Evolutionary conservation across 2,888 invertebrate species (phyloP), one percentile per base, ranked within the genome.

Genomic region (Cinara cedri): DNA sequence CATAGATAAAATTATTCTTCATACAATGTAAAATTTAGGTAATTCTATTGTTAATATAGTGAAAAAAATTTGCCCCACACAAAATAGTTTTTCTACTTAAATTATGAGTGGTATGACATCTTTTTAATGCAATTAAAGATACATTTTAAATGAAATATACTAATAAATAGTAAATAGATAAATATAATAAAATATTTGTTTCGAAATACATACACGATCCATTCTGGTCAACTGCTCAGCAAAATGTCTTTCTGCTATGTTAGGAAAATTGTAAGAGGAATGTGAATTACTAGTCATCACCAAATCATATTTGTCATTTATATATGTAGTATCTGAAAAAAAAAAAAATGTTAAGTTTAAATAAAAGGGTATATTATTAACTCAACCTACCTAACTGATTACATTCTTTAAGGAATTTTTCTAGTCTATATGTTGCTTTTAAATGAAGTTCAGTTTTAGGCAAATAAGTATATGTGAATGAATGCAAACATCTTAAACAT

Each of bases 211-310:
- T 68, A 74, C 92, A 88, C 95, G 94, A 88, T 99, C 98, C 92
- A 97, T 96, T 84, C 95, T 91, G 44, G 98, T 99, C 83, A 99
- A 90, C 87, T 99, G 98, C 86, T 98, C 96, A 83, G 99, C 99
- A 88, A 98, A 96, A 86, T 94, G 95, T 44, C 93, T 90, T 84
- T 93, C 93, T 81, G 94, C 93, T 83, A 95, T 92, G 85, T 94
- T 92, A 78, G 94, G 94, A 86, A 95, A 91, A 82, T 91, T 90
- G 87, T 93, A 94, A 82, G 89, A 88, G 84, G 89, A 88, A 85
- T 90, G 88, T 85, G 89, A 89, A 72, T 82, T 71, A 34, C 82
- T 82, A 14, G 46, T 11, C 42, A 60, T 60, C 49, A 60, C 26
- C 49, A 60, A 34, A 10, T 49, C 70, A 24, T 51, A 68, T 34